These are phyloP conservation scores for Zingel zingel DNA, from an alignment of 2,113 vertebrate genomes.

Conservation along the genomic window DNA sequence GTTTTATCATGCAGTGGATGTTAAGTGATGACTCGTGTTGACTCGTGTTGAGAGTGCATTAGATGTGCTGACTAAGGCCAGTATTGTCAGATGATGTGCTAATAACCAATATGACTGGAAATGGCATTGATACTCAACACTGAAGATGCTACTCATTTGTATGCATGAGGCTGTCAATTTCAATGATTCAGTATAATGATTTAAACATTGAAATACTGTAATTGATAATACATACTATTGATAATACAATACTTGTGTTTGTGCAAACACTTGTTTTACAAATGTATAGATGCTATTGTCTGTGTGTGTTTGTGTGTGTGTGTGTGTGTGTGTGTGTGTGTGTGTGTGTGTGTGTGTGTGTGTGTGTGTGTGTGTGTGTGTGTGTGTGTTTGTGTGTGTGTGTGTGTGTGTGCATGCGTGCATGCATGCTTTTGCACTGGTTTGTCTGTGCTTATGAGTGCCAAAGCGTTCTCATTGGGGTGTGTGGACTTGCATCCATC, in stretches of 20 bases:
- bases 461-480: constrained; percentile 67
- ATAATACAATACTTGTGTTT: neutral
- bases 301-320: neutral
- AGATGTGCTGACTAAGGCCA: neutral
- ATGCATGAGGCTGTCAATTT: neutral
- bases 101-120: neutral
- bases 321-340: neutral
- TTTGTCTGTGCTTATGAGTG: constrained; percentile 38
- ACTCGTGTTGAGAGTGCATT: neutral
- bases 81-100: neutral
- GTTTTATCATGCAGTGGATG: neutral
- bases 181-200: neutral
- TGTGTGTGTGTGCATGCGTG: constrained; percentile 1
- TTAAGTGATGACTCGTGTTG: neutral
- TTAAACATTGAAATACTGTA: neutral
- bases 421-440: neutral
- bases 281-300: neutral
- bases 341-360: neutral
- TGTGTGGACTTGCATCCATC: constrained; percentile 81
- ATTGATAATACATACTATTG: neutral
- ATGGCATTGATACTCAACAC: too few relatives aligned
- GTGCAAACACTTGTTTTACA: neutral
- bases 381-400: neutral
- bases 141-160: neutral
- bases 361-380: neutral